Base-by-base conservation (phyloP, 2,888 invertebrate species). In the Scotopteryx bipunctaria region DNA sequence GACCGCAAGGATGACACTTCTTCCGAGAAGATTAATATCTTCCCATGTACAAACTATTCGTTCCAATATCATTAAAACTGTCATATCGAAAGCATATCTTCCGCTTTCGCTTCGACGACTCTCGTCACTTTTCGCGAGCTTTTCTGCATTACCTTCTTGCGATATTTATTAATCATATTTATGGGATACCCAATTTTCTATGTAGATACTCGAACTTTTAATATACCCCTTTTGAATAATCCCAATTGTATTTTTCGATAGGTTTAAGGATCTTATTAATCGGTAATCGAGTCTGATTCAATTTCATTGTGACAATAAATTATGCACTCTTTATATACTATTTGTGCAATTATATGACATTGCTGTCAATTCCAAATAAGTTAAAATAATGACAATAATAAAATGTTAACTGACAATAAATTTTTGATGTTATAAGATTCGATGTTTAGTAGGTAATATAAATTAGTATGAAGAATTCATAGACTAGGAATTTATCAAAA, bases 51-150 rank as follows among this genome's bases (percentile, higher is more conserved):
- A 85, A 85, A 76, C 58, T 43, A 49, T 42, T 55, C 21, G 56
- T 19, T 54, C 27, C 59, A 64, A 63, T 69, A 71, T 80, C 68
- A 71, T 66, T 73, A 71, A 73, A 69, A 53, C 68, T 57, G 73
- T 75, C 87, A 87, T 89, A 88, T 88, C 88, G 79, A 70, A 79
- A 78, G 82, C 89, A 89, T 89, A 89, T 89, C 87, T 69, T 64
- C 67, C 71, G 82, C 83, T 83, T 79, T 79, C 76, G 83, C 86
- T 83, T 82, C 54, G 67, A 66, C 69, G 59, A 59, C 54, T 59
- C 67, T 68, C 67, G 67, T 71, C 66, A 62, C 53, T 55, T 63
- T 59, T 59, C 67, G 76, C 75, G 83, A 83, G 86, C 86, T 86
- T 85, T 63, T 69, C 67, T 66, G 71, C 71, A 65, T 73, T 67